Evolutionary conservation across 2,113 vertebrate species (phyloP), one percentile per base, ranked within the genome.

Genomic region (Calyptommatus sinebrachiatus): DNA sequence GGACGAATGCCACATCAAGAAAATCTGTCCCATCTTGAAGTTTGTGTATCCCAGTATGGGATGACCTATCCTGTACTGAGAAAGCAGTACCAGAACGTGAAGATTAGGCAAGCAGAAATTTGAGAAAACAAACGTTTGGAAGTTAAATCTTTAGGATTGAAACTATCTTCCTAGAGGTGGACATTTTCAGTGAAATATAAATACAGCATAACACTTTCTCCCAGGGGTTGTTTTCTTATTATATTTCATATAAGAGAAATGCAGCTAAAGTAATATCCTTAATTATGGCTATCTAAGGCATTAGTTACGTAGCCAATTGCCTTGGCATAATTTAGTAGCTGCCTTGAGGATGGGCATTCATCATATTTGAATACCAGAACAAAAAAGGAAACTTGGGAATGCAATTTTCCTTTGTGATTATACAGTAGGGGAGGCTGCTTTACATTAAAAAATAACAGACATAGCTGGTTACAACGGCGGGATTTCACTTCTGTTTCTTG

Each of bases 231-330:
- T 11, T 60, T 28, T 41, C 22, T 78, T 50, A 53, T 53, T 80
- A 53, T 73, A 31, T 57, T 66, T 6, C 46, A 21, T n/a, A 73
- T 73, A 67, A 60, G 62, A 66, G 66, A 67, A 53, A 24, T 67
- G 24, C 24, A 26, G 29, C 70, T 63, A 5, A 21, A 67, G 62
- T 8, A 35, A 21, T 35, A 71, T 46, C 21, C 70, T 80, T 29
- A 67, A 26, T 35, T 62, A 73, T 66, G 53, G 46, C 79, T 80
- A 80, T 80, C 79, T 74, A 80, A 41, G 79, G 71, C 62, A 73
- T 57, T 67, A 67, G 79, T 29, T 45, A 45, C 46, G 67, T 80
- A 53, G 79, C 31, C 8, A 71, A 57, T 57, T 57, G 46, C 35
- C 50, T 66, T 67, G 48, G 69, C 63, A 24, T 72, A 65, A 72